Percentiles rank a stretch among this genome's conserved stretches.
phyloP scores from a whole-genome alignment of 2,797 vertebrate species.

The Dryobates pubescens region DNA sequence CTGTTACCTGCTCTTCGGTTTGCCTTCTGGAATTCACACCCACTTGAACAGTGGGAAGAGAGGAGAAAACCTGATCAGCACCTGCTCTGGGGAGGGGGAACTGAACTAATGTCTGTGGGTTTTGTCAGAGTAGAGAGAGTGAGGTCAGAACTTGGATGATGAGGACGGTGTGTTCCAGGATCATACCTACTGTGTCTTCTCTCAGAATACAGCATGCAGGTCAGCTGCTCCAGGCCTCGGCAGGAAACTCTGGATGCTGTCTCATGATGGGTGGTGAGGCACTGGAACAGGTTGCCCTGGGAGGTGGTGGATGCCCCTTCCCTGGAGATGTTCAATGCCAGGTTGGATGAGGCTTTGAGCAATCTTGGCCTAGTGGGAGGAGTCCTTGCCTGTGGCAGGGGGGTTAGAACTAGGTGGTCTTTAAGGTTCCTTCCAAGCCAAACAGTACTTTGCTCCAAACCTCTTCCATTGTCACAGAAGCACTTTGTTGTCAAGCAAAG shows the following conservation, averaged over 20 bases:
- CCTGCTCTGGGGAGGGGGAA: neutral
- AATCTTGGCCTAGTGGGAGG: no score
- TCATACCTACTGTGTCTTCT: fast-evolving
- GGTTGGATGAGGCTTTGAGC: no score
- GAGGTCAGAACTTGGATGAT: fast-evolving
- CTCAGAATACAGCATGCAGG: neutral
- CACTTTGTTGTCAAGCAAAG: neutral
- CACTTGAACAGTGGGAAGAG: neutral
- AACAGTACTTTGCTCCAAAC: no score
- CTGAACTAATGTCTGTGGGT: fast-evolving
- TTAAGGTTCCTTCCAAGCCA: no score
- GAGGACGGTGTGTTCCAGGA: neutral
- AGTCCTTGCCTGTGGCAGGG: no score
- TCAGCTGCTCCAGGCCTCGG: fast-evolving
- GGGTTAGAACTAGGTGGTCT: no score
- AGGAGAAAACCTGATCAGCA: neutral
- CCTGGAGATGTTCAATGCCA: no score
- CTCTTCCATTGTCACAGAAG: no score
- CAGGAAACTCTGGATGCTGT: no score
- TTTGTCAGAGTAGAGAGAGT: neutral
- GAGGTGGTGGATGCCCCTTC: no score
- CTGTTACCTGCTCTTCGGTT: neutral
- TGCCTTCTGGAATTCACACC: neutral
- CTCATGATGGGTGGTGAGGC: no score
- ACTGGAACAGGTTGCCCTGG: no score